These are phyloP conservation scores for Sandelia bainsii DNA, from an alignment of 2,797 vertebrate genomes.

Conservation along the genomic window DNA sequence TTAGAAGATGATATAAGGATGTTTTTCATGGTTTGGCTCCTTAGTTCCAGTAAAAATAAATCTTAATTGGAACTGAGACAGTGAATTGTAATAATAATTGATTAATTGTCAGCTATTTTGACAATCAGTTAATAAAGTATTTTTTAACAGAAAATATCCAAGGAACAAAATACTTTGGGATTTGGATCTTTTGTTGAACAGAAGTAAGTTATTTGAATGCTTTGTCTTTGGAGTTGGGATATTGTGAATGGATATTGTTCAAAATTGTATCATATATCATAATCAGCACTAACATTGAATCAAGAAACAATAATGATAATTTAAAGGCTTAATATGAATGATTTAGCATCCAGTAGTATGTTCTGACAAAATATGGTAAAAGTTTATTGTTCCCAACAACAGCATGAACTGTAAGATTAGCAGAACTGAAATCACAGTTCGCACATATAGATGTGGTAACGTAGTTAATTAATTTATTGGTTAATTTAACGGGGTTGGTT, in stretches of 20 bases:
- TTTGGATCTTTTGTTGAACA: not conserved
- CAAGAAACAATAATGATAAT: too few species aligned
- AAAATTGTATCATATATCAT: too few species aligned
- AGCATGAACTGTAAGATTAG: too few species aligned
- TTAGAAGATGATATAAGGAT: not conserved
- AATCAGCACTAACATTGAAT: too few species aligned
- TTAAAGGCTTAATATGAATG: too few species aligned
- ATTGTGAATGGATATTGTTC: too few species aligned
- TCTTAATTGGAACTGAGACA: not conserved
- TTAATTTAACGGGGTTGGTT: not conserved
- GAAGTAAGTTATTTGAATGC: not conserved
- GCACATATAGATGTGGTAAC: not conserved
- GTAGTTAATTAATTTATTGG: conserved; percentile 7
- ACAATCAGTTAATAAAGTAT: not conserved
- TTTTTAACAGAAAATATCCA: not conserved
- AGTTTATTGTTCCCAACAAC: too few species aligned
- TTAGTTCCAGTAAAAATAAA: not conserved
- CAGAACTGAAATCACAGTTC: too few species aligned
- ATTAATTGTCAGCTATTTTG: too few species aligned
- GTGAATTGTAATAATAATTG: not conserved
- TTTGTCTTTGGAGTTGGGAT: too few species aligned
- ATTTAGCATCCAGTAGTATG: too few species aligned
- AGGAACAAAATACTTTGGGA: not conserved
- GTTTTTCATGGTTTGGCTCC: not conserved
- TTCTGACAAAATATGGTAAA: too few species aligned